Base-by-base conservation (phyloP, 2,113 vertebrate species). In the Willisornis vidua region DNA sequence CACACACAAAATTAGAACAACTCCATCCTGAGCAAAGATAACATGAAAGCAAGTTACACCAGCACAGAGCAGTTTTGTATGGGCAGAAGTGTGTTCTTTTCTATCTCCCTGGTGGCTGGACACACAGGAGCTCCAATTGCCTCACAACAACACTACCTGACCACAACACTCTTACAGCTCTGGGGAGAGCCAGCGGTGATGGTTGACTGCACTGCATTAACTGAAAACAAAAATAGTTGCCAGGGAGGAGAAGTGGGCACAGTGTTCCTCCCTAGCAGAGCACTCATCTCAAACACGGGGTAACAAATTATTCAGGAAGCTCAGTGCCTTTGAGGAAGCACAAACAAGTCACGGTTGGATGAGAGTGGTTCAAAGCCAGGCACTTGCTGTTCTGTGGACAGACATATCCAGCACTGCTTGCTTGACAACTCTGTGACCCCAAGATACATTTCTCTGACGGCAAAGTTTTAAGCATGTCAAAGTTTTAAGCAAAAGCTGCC, bases 391-490 rank as follows among this genome's bases (percentile, higher is more conserved):
- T 96, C 76, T 86, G 63, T n/a, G 75, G 90, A 82, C 54, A 89
- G 94, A 84, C 29, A 26, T 82, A 94, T 67, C 89, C 92, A 81
- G 77, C 76, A 70, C 59, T 51, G 23, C 70, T 76, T 85, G 2
- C 66, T 58, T 91, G 72, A 94, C 88, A 77, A 49, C 4, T 75
- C 49, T 55, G 46, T 85, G 90, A 80, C 84, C 77, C 74, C 49
- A 48, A 77, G 74, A 89, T 68, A 67, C 33, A 75, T 75, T 72
- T 92, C 80, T 39, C 76, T 43, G 68, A 96, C 94, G 71, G 84
- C 54, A 87, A 94, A 89, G 86, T 94, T 95, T 91, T 75, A 96
- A 93, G 61, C 61, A 54, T 7, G 16, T 51, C 78, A 75, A 37
- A 37, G 37, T 37, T 37, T 37, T 37, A 37, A 96, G 81, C 14